Evolutionary conservation across 2,113 vertebrate genomes (phyloP), one percentile per base, ranked within the genome.

Genomic region (Donacobius atricapilla): DNA sequence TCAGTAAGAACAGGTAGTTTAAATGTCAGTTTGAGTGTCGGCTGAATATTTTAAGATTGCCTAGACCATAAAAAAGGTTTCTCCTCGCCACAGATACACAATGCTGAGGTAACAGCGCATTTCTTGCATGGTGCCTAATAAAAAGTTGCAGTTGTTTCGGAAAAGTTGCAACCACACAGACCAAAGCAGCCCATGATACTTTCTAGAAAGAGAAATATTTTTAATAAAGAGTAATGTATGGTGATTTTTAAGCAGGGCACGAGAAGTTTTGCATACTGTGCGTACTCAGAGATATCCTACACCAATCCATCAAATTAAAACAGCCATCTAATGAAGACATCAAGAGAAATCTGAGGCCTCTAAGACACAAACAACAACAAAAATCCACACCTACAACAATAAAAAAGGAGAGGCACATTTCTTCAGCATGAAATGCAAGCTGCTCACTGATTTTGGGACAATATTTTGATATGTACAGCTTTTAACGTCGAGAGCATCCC

Each of bases 141-240:
- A 51, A 86, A 51, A 65, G 47, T 15, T 78, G 56, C 35, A 42
- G 47, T 20, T 84, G 20, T 1, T 44, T 66, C 86, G 18, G 22
- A 64, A 2, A 53, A 87, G 58, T 11, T 89, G 35, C 22, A 56
- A 22, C 31, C 48, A 42, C 31, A 2, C 31, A 72, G 57, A 54
- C 19, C 12, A 15, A 90, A 79, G n/a, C 0, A 64, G 27, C 1
- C 1, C 15, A 0, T 18, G 15, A 3, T 33, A 24, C 33, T 57
- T 84, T 90, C 19, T 7, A 88, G 48, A 83, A 83, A 37, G 17
- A 57, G 6, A 72, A 75, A 10, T 15, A 37, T 17, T n/a, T 87
- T 79, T n/a, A 73, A 51, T n/a, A 35, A 84, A 71, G 33, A 84
- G n/a, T 31, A 84, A 15, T 50, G 54, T 17, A 30, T 47, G 10